Conservation (phyloP, 2,888 invertebrate species). For the Acanthoscelides obtectus region DNA sequence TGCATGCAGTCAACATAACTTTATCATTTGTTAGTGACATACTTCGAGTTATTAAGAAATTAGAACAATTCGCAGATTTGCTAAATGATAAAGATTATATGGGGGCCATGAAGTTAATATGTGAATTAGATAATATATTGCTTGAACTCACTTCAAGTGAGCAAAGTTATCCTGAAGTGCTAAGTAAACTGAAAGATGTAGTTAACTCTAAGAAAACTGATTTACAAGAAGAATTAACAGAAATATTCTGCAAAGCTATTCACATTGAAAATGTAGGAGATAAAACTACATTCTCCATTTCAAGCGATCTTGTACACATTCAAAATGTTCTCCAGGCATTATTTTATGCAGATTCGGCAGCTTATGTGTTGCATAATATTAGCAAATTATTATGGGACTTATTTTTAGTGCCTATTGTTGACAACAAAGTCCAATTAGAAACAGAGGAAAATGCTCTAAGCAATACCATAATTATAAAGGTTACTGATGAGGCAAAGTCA, state of each 20-base stretch:
- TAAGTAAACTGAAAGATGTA: conserved; percentile 48
- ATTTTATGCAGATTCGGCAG: conserved; percentile 39
- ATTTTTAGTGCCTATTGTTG: conserved; percentile 57
- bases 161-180: conserved; percentile 41
- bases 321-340: conserved; percentile 46
- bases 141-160: background rate
- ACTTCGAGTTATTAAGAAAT: conserved; percentile 42
- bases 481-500: conserved; percentile 45
- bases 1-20: conserved; percentile 57
- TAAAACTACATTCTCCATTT: conserved; percentile 42
- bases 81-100: conserved; percentile 39
- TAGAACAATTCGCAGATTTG: conserved; percentile 40
- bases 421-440: conserved; percentile 22
- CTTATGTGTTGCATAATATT: conserved; percentile 53
- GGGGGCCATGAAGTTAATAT: conserved; percentile 52
- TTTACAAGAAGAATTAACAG: conserved; percentile 48
- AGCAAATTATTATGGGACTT: conserved; percentile 55
- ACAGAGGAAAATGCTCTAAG: conserved; percentile 8
- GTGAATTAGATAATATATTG: conserved; percentile 42
- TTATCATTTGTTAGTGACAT: conserved; percentile 49
- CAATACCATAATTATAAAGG: conserved; percentile 22
- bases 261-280: conserved; percentile 35
- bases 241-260: conserved; percentile 52
- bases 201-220: conserved; percentile 48
- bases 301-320: conserved; percentile 42